Conservation (phyloP, 2,113 vertebrate species). For the Saguinus imperator region DNA sequence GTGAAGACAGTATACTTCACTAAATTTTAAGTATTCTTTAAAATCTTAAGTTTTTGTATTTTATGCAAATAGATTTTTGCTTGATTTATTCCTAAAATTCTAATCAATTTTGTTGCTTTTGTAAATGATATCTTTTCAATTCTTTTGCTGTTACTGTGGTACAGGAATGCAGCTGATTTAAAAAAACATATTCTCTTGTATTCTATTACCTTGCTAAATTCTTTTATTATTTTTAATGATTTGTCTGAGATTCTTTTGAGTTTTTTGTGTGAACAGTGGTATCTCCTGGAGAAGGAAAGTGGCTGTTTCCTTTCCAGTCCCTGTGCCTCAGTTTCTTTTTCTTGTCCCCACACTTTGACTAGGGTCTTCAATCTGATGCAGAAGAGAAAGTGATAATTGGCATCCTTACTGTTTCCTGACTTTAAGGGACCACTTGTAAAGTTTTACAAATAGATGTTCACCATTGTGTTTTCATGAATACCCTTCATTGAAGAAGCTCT, state of each 20-base stretch:
- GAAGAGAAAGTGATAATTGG: neutral
- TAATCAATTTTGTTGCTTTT: neutral
- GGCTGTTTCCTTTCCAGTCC: neutral
- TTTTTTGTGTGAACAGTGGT: neutral
- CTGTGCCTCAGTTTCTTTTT: neutral
- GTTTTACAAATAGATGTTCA: neutral
- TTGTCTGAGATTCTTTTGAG: neutral
- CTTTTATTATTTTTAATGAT: neutral
- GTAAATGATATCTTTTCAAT: neutral
- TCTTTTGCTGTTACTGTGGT: neutral
- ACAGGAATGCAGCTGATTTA: neutral
- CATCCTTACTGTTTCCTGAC: neutral
- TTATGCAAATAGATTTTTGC: conserved; percentile 28
- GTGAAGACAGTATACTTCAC: neutral
- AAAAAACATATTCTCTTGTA: neutral
- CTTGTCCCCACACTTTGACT: neutral
- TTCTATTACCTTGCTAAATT: neutral
- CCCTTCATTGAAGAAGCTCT: neutral
- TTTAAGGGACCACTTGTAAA: neutral
- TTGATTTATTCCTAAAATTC: neutral
- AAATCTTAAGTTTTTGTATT: neutral
- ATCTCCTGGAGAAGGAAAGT: neutral
- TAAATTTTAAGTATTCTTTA: neutral
- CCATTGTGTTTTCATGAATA: neutral
- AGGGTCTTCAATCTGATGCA: neutral